Evolutionary conservation across 2,113 vertebrate species (phyloP).

Genomic region (Otis tarda): DNA sequence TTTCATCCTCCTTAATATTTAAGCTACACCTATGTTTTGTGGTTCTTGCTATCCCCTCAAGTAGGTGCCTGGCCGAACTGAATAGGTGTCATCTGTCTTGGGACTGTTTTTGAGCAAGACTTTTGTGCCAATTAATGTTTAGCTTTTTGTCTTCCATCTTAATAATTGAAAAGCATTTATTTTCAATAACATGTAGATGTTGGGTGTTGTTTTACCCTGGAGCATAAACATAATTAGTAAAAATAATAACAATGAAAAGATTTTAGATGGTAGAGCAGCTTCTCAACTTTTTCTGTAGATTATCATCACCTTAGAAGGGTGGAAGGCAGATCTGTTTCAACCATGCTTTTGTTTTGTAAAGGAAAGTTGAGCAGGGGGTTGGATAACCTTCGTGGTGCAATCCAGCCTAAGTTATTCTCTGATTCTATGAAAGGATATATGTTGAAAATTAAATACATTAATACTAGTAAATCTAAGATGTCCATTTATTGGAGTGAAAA

Average conservation of each 20-base stretch:
- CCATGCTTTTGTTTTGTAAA: background rate
- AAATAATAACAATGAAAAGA: slow-evolving; percentile 15
- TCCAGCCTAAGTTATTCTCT: background rate
- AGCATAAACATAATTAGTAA: slow-evolving; percentile 30
- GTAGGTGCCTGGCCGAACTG: background rate
- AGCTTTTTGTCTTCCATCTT: background rate
- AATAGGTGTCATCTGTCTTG: background rate
- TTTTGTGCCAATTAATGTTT: slow-evolving; percentile 24
- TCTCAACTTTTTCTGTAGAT: background rate
- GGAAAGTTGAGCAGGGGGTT: background rate
- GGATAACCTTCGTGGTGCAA: background rate
- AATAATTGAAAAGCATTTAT: slow-evolving; percentile 39
- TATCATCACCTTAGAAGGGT: background rate
- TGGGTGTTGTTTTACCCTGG: slow-evolving; percentile 23
- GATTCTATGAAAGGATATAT: background rate
- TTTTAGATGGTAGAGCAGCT: background rate
- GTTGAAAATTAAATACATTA: background rate
- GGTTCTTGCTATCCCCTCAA: slow-evolving; percentile 1
- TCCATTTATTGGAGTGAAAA: background rate
- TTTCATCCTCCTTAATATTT: slow-evolving; percentile 51
- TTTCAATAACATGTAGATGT: slow-evolving; percentile 20
- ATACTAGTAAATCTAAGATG: background rate
- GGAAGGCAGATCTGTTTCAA: background rate
- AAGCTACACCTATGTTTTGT: slow-evolving; percentile 23
- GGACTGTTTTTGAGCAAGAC: background rate